Percentiles rank a stretch among this genome's conserved stretches.
phyloP scores from a whole-genome alignment of 2,797 vertebrate genomes.

The Craterocephalus amniculus region DNA sequence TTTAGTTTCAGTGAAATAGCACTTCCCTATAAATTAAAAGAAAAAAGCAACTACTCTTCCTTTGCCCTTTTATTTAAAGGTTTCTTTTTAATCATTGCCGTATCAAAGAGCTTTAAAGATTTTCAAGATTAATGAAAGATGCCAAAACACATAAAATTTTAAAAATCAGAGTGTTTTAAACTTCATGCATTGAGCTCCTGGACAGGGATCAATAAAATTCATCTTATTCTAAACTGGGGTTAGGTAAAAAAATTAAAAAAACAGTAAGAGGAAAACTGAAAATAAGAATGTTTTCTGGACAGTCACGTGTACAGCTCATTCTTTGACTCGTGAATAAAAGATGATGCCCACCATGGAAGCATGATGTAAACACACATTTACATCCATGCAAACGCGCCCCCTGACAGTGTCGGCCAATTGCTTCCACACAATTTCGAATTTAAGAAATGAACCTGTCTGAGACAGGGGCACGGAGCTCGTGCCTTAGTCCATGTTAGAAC shows the following conservation, averaged over 20 bases:
- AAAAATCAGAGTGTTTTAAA: background rate
- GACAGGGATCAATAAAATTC: conserved; percentile 15
- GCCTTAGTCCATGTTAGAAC: conserved; percentile 37
- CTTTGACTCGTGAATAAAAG: conserved; percentile 47
- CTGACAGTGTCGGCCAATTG: conserved; percentile 25
- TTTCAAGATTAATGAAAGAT: too few species aligned
- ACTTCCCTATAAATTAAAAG: background rate
- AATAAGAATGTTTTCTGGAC: conserved; percentile 13
- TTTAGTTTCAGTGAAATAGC: background rate
- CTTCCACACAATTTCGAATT: conserved; percentile 38
- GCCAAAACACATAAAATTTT: background rate
- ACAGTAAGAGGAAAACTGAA: background rate
- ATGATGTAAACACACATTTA: conserved; percentile 3
- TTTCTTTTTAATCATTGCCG: background rate
- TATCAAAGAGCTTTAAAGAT: background rate
- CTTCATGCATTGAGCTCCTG: background rate
- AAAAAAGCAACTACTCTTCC: too few species aligned
- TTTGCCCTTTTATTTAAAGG: background rate
- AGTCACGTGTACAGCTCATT: conserved; percentile 23
- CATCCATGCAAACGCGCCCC: conserved; percentile 2
- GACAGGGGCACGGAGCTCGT: conserved; percentile 36
- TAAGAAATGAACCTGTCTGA: conserved; percentile 55
- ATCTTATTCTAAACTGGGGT: conserved; percentile 11
- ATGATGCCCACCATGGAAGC: conserved; percentile 54
- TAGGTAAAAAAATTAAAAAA: background rate